Evolutionary conservation across 2,888 invertebrate species (phyloP).

Genomic region (Didymodactylos carnosus): DNA sequence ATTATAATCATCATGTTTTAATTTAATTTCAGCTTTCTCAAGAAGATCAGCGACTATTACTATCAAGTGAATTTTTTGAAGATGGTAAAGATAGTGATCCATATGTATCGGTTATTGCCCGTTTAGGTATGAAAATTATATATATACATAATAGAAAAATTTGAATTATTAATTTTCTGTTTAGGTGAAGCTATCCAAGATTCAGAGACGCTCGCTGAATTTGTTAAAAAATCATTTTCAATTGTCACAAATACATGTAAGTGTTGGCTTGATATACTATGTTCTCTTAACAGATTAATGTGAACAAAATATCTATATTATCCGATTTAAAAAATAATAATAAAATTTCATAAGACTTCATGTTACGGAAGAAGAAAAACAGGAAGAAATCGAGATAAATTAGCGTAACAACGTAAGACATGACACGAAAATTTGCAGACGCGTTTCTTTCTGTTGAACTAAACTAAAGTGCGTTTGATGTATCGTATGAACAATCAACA

Average conservation of each 20-base stretch:
- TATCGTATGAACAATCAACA: too few relatives aligned
- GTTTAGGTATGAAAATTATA: not conserved
- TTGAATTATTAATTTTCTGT: not conserved
- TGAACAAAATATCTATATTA: too few relatives aligned
- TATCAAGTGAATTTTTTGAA: not conserved
- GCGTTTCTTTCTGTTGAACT: too few relatives aligned
- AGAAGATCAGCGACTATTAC: not conserved
- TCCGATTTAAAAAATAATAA: too few relatives aligned
- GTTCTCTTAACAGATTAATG: too few relatives aligned
- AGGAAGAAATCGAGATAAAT: too few relatives aligned
- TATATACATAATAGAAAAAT: not conserved
- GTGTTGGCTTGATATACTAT: too few relatives aligned
- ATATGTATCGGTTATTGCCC: not conserved
- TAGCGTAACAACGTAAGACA: too few relatives aligned
- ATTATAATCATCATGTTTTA: not conserved
- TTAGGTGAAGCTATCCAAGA: not conserved
- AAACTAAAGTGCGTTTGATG: too few relatives aligned
- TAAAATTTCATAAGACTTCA: too few relatives aligned
- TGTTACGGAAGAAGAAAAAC: too few relatives aligned
- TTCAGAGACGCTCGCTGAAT: not conserved
- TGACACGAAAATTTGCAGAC: too few relatives aligned
- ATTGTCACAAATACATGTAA: not conserved
- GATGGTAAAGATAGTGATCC: not conserved
- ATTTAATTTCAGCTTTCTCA: not conserved
- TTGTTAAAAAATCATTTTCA: not conserved